Evolutionary conservation across 2,113 vertebrate species (phyloP).

Genomic region (Pelecanus crispus): DNA sequence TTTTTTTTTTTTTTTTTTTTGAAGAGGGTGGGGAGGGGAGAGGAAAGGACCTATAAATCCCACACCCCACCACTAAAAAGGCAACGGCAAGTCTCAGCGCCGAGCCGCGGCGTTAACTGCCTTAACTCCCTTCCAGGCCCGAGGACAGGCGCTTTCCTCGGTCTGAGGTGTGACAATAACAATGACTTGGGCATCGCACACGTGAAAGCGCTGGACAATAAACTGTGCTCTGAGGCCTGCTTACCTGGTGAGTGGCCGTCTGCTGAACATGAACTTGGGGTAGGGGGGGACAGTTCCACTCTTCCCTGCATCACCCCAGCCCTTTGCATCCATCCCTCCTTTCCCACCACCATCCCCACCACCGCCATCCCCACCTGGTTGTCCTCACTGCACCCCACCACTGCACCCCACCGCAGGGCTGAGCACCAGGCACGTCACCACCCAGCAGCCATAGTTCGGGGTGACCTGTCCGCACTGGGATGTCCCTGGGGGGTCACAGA

Average conservation of each 20-base stretch:
- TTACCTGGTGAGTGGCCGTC: slow-evolving; percentile 98
- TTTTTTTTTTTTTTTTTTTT: slow-evolving; percentile 12
- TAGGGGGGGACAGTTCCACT: slow-evolving; percentile 18
- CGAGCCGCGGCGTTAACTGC: slow-evolving; percentile 66
- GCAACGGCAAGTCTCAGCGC: not conserved
- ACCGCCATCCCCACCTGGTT: not conserved
- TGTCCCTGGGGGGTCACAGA: not conserved
- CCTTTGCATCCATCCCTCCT: not conserved
- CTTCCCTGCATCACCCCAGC: slow-evolving; percentile 2
- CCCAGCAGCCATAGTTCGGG: not conserved
- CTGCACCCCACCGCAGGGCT: fast-evolving
- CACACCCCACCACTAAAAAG: not conserved
- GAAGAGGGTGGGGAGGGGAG: slow-evolving; percentile 15
- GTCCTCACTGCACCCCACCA: not conserved
- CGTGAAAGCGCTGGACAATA: slow-evolving; percentile 98
- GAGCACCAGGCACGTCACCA: not conserved
- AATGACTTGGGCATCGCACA: slow-evolving; percentile 94
- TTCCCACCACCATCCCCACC: not conserved
- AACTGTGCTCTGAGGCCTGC: slow-evolving; percentile 94
- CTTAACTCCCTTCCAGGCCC: slow-evolving; percentile 81
- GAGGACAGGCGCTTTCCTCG: slow-evolving; percentile 78
- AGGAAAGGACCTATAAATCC: slow-evolving; percentile 36
- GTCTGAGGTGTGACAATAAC: slow-evolving; percentile 99
- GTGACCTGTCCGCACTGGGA: not conserved
- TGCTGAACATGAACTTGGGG: slow-evolving; percentile 84